A percentile compares a stretch with the other conserved stretches of the same genome.
Evolutionary conservation across 2,797 vertebrate genomes (phyloP).

Genomic region (Sebastes flavidus): DNA sequence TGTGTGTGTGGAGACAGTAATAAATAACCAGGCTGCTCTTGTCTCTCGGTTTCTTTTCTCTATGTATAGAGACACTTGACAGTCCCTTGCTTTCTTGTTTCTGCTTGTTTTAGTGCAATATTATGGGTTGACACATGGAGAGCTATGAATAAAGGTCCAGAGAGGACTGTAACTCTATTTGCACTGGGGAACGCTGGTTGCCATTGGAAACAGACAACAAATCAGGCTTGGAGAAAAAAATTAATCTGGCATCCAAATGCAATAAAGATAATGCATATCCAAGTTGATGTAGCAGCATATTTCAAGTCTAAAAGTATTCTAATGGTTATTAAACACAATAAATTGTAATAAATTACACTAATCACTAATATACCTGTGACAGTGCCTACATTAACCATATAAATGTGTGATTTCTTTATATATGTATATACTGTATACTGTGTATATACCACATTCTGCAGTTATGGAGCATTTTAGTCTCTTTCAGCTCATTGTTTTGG

Average conservation of each 20-base stretch:
- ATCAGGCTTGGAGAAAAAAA: not conserved
- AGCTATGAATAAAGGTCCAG: not conserved
- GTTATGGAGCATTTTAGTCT: not conserved
- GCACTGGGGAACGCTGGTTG: not conserved
- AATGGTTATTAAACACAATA: not conserved
- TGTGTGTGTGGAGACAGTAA: not conserved
- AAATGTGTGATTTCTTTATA: not conserved
- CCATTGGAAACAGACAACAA: constrained; percentile 31
- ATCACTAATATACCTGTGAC: not conserved
- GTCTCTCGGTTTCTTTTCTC: not conserved
- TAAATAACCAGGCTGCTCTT: not conserved
- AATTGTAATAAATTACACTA: not conserved
- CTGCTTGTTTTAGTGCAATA: not conserved
- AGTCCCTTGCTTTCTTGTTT: not conserved
- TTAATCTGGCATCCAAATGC: not conserved
- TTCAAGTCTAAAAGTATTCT: not conserved
- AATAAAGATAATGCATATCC: not conserved
- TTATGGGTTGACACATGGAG: not conserved
- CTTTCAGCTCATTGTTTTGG: not conserved
- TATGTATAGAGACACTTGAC: not conserved
- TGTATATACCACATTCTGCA: not conserved
- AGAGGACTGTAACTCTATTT: not conserved
- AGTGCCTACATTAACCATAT: not conserved
- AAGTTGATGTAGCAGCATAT: not conserved
- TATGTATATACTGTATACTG: no score